These are phyloP conservation scores for Macroteleia sp. DNA, from an alignment of 2,888 invertebrate species.

Conservation along the genomic window DNA sequence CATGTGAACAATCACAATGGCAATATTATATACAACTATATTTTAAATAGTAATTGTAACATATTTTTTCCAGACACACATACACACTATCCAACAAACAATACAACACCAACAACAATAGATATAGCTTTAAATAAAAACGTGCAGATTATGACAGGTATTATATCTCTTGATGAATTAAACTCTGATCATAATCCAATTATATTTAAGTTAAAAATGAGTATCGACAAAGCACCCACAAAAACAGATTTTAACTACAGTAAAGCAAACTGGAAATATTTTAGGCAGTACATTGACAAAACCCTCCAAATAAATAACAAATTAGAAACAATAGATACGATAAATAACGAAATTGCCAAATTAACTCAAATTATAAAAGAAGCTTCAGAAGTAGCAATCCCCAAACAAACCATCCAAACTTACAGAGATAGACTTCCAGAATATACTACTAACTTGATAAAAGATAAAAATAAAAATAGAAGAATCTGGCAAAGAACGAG, in stretches of 20 bases:
- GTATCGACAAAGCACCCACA: background rate
- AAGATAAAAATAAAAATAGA: background rate
- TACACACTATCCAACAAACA: slow-evolving; percentile 68
- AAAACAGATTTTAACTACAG: background rate
- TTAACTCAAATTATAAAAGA: too few relatives aligned
- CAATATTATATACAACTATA: slow-evolving; percentile 45
- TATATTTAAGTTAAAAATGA: background rate
- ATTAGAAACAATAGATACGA: background rate
- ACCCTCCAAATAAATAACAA: background rate
- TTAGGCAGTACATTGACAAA: background rate
- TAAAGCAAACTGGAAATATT: background rate
- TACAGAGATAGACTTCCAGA: background rate
- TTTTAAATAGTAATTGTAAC: slow-evolving; percentile 56
- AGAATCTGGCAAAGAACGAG: background rate
- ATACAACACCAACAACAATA: too few relatives aligned
- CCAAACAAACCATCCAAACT: too few relatives aligned
- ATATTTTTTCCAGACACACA: slow-evolving; percentile 63
- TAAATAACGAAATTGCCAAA: too few relatives aligned
- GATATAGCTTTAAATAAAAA: too few relatives aligned
- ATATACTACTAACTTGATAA: background rate
- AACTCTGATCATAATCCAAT: too few relatives aligned
- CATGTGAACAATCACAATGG: slow-evolving; percentile 65
- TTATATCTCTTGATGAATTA: too few relatives aligned
- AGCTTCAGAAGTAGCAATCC: background rate
- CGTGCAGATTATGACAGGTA: too few relatives aligned